Evolutionary conservation across 2,888 invertebrate genomes (phyloP).

Genomic region (Drosophila setosimentum): DNA sequence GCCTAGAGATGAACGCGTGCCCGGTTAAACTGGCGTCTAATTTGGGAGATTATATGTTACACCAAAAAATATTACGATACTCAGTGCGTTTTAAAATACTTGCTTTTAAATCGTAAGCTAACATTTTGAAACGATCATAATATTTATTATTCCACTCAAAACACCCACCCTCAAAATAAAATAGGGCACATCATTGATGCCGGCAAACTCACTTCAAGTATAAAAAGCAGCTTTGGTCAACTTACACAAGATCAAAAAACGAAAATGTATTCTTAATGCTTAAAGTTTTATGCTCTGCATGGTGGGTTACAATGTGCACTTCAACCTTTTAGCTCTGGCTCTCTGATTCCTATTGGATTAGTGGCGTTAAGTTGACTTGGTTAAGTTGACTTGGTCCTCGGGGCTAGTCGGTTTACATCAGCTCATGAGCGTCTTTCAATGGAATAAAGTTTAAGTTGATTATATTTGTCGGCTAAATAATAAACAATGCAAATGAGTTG

Average conservation of each 20-base stretch:
- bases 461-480: slow-evolving; percentile 15
- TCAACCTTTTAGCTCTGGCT: not conserved
- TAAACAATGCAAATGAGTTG: slow-evolving; percentile 30
- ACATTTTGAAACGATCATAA: not conserved
- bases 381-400: slow-evolving; percentile 40
- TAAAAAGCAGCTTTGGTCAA: slow-evolving; percentile 12
- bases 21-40: not conserved
- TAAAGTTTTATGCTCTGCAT: slow-evolving; percentile 36
- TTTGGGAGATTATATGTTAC: not conserved
- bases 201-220: not conserved
- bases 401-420: slow-evolving; percentile 39
- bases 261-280: slow-evolving; percentile 42
- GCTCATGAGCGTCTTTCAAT: slow-evolving; percentile 50
- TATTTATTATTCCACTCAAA: not conserved
- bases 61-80: not conserved
- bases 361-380: slow-evolving; percentile 42
- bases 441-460: slow-evolving; percentile 52
- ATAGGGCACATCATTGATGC: not conserved
- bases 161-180: not conserved
- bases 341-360: slow-evolving; percentile 16
- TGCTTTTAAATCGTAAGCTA: not conserved
- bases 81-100: not conserved
- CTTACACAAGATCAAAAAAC: slow-evolving; percentile 12
- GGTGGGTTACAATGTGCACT: slow-evolving; percentile 26
- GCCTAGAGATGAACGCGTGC: slow-evolving; percentile 1